These are phyloP conservation scores for Odontocolon sp. DNA, from an alignment of 2,888 invertebrate genomes.

Conservation along the genomic window DNA sequence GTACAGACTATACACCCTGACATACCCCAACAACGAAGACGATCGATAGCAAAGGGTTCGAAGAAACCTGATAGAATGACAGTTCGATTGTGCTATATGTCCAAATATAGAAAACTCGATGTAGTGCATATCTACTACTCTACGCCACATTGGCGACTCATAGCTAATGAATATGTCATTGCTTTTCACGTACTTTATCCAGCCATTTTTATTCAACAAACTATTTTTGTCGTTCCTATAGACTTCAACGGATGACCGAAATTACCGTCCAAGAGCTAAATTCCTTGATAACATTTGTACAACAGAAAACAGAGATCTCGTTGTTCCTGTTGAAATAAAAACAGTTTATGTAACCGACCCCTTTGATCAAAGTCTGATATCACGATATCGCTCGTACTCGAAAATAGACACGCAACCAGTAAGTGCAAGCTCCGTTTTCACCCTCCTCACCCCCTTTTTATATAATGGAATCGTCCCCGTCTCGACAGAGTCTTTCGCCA, in stretches of 20 bases:
- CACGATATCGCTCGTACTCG: conserved; percentile 3
- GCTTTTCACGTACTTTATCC: background rate
- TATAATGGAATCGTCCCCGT: conserved; percentile 56
- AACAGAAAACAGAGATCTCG: background rate
- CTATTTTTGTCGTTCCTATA: conserved; percentile 19
- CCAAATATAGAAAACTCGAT: conserved; percentile 8
- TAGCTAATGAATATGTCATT: conserved; percentile 2
- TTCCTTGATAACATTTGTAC: background rate
- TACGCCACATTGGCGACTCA: background rate
- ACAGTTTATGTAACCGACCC: background rate
- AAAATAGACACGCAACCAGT: conserved; percentile 34
- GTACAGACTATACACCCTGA: background rate
- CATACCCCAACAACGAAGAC: background rate
- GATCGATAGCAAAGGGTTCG: conserved; percentile 23
- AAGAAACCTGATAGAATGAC: conserved; percentile 13
- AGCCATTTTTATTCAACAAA: background rate
- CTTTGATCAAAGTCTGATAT: conserved; percentile 34
- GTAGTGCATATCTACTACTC: background rate
- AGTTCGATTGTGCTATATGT: conserved; percentile 23
- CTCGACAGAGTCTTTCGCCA: conserved; percentile 46
- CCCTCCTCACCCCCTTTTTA: conserved; percentile 6
- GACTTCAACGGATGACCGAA: background rate
- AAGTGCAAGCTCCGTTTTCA: conserved; percentile 27
- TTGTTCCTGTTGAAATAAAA: conserved; percentile 22
- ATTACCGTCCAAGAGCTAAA: background rate